Percentiles rank a stretch among this genome's conserved stretches.
Conservation (phyloP, 2,113 vertebrate species). For the Entelurus aequoreus region DNA sequence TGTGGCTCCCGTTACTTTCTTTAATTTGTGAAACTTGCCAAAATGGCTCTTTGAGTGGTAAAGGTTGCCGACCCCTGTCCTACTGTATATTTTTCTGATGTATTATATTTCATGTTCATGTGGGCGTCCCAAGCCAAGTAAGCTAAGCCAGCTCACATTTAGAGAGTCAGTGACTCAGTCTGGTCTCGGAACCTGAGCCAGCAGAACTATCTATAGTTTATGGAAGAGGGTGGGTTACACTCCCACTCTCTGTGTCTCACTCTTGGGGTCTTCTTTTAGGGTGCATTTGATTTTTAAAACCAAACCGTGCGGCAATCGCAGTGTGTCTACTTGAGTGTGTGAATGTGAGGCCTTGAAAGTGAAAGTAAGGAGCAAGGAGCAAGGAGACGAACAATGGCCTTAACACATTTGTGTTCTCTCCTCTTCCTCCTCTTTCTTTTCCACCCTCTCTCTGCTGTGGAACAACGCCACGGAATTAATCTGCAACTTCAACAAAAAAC, state of each 20-base stretch:
- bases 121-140: background rate
- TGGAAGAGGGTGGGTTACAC: constrained; percentile 55
- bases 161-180: constrained; percentile 38
- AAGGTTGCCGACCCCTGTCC: background rate
- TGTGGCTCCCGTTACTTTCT: too few species aligned
- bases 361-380: constrained; percentile 15
- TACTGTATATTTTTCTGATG: background rate
- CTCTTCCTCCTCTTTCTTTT: constrained; percentile 40
- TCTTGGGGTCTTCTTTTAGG: constrained; percentile 19
- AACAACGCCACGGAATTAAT: constrained; percentile 45
- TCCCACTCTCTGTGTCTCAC: constrained; percentile 17
- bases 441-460: constrained; percentile 46
- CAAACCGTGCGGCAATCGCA: constrained; percentile 16
- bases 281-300: constrained; percentile 17
- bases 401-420: constrained; percentile 53
- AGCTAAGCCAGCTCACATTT: constrained; percentile 21
- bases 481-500: constrained; percentile 46
- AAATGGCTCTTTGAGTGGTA: too few species aligned
- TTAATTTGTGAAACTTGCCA: too few species aligned
- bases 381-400: constrained; percentile 44
- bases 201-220: constrained; percentile 68
- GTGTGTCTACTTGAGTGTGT: background rate
- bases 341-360: constrained; percentile 14
- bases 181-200: constrained; percentile 59
- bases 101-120: constrained; percentile 3